A percentile compares a stretch with the other conserved stretches of the same genome.
phyloP scores from a whole-genome alignment of 2,888 invertebrate species.

The Epiblema foenella region DNA sequence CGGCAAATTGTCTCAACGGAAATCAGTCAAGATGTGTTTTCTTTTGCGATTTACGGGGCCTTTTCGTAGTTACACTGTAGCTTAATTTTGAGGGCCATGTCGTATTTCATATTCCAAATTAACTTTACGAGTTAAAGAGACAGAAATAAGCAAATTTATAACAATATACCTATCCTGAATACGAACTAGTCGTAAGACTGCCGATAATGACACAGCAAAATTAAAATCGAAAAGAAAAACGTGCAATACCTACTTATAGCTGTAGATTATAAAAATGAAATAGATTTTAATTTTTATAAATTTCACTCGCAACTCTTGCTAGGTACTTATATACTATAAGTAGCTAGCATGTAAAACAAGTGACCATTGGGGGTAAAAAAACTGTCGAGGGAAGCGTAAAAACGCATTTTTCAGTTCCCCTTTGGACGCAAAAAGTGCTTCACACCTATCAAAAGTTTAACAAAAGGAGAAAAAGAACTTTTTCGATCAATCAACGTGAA shows the following conservation, averaged over 20 bases:
- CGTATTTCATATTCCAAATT: no score
- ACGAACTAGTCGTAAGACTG: no score
- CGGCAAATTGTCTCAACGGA: constrained; percentile 49
- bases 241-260: no score
- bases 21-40: constrained; percentile 49
- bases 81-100: no score
- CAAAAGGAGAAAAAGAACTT: constrained; percentile 41
- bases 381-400: neutral
- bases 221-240: no score
- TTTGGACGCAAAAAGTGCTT: constrained; percentile 31
- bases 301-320: neutral
- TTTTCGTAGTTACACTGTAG: no score
- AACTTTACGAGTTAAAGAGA: no score
- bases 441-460: constrained; percentile 39
- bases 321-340: neutral
- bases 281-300: neutral
- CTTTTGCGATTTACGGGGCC: constrained; percentile 32
- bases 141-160: no score
- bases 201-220: no score
- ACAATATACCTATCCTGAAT: no score
- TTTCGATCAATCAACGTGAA: constrained; percentile 46
- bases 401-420: constrained; percentile 25
- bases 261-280: no score
- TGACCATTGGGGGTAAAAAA: constrained; percentile 9
- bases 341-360: constrained; percentile 1